Evolutionary conservation across 2,797 vertebrate genomes (phyloP), one percentile per base, ranked within the genome.

Genomic region (Cyprinella venusta): DNA sequence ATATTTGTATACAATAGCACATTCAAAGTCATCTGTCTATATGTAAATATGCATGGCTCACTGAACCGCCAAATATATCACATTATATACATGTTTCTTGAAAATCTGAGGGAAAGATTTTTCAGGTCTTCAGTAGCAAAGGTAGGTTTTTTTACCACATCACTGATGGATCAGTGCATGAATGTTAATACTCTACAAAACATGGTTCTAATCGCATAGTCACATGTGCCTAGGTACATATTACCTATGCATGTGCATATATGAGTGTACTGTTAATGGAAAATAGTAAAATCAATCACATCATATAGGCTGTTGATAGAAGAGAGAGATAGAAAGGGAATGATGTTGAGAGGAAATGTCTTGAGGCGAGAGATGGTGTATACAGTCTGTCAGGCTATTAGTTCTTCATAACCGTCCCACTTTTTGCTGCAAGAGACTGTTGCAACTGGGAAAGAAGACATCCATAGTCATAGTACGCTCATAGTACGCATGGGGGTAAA

Each of bases 331-430:
- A 61, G 52, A 63, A 64, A 18, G 54, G 52, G 52, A 81, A 69
- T 77, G 30, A 64, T 70, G 77, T 56, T 75, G 52, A 77, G 71
- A 82, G 76, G 69, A 79, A 80, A 83, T 79, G 10, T 50, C 81
- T 85, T 71, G 30, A 83, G 79, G 74, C 54, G 0, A 63, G 65
- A 78, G 24, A 64, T 65, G 79, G 54, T 72, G 65, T 36, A 54
- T 67, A 56, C 79, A 84, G 82, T 83, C 80, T 83, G 85, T 26
- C 64, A 69, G 76, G 56, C 85, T 86, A 80, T 86, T 80, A 86
- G 84, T 74, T 84, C 74, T 65, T 83, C 61, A 78, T 74, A 83
- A 85, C 81, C 50, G 52, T 76, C 81, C 71, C 68, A 81, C 83
- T 83, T 71, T 83, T 38, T 26, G 54, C 50, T 77, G 69, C 81